Evolutionary conservation across 2,888 invertebrate species (phyloP), one percentile per base, ranked within the genome.

Genomic region (Cephus nigrinus): DNA sequence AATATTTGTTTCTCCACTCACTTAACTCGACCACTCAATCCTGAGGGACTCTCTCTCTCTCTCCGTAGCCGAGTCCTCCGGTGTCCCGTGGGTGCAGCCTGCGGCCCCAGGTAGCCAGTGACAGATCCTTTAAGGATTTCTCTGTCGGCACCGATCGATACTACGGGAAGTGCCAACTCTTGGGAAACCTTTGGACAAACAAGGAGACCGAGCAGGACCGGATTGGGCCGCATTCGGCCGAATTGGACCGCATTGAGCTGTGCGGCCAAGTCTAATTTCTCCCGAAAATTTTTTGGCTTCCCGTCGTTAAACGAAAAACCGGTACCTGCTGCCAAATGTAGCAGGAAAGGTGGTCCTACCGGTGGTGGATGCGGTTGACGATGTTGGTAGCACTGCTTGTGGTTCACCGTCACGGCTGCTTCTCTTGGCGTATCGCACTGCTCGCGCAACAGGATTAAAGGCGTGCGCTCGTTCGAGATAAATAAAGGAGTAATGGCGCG

Each of bases 401-500:
- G 55, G 55, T 23, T 23, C 23, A 9, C 9, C 55, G 5, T 55
- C 55, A 55, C 55, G 55, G 55, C 5, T 55, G 55, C 9, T 55
- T 55, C 15, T 55, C 55, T 23, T 55, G 55, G 55, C 55, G 55
- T 55, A 55, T 55, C 55, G 23, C 55, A 55, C 55, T 23, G 23
- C 0, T 55, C 23, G 55, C 23, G 55, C 55, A 23, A 55, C 23
- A 55, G 55, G 55, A 55, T 55, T 55, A 55, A 55, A 55, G 55
- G 55, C 55, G 55, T 55, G 55, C 55, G 55, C 55, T 55, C 55
- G 32, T 73, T 80, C 79, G 78, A 83, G 82, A 83, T 82, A 82
- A 83, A 83, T 82, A 80, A 81, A 75, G 75, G 75, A 78, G 69
- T 30, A 33, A 71, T 71, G 71, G 71, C 75, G 73, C 80, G 78